A percentile compares a stretch with the other conserved stretches of the same genome.
Conservation (phyloP, 2,888 invertebrate species). For the Steinernema carpocapsae region DNA sequence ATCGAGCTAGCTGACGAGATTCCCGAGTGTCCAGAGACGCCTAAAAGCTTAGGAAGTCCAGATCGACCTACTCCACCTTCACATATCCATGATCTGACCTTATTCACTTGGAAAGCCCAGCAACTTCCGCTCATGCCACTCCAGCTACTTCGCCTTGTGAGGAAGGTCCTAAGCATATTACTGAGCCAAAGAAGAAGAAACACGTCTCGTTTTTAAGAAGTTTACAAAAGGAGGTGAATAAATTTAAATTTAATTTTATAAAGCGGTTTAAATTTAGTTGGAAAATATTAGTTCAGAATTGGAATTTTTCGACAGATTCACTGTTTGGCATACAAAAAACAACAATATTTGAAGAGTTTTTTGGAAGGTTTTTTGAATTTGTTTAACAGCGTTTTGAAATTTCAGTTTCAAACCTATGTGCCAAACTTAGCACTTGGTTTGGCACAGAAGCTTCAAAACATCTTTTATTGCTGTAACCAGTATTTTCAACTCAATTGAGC, state of each 20-base stretch:
- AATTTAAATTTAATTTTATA: no score
- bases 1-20: not conserved
- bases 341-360: no score
- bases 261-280: no score
- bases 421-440: no score
- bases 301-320: not conserved
- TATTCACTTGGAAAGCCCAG: not conserved
- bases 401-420: no score
- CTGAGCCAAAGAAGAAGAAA: slow-evolving; percentile 23
- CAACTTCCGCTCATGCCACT: not conserved
- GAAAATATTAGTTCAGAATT: no score
- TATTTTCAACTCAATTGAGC: no score
- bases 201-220: slow-evolving; percentile 28
- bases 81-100: not conserved
- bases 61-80: not conserved
- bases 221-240: not conserved
- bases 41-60: not conserved
- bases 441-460: no score
- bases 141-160: not conserved
- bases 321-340: no score
- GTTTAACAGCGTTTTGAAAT: no score
- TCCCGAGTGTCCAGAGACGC: not conserved
- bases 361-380: no score
- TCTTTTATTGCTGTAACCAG: no score
- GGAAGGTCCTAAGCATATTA: slow-evolving; percentile 6